Percentiles rank a stretch among this genome's conserved stretches.
phyloP scores from a whole-genome alignment of 1,140 invertebrate genomes.

The Drosophila ogumai region DNA sequence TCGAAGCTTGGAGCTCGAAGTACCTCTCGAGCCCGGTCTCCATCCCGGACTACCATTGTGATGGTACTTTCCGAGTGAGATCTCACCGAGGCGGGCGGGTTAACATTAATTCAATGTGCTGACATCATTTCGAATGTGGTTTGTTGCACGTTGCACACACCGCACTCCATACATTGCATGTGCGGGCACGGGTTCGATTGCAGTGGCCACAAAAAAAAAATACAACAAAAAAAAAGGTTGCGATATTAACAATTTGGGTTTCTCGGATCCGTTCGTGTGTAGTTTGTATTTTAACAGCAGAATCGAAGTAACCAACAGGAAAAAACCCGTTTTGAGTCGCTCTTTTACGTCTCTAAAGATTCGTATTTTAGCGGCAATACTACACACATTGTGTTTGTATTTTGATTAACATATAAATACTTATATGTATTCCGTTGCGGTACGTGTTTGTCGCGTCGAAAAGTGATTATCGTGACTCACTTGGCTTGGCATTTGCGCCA shows the following conservation, averaged over 20 bases:
- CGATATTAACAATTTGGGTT: conserved; percentile 71
- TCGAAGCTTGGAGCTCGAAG: conserved; percentile 2
- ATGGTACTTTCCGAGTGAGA: conserved; percentile 60
- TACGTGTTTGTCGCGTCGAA: conserved; percentile 73
- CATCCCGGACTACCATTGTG: conserved; percentile 60
- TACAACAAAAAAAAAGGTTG: conserved; percentile 39
- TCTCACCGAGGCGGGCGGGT: conserved; percentile 66
- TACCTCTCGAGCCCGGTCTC: conserved; percentile 5
- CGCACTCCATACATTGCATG: conserved; percentile 61
- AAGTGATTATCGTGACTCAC: conserved; percentile 80
- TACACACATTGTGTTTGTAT: conserved; percentile 43
- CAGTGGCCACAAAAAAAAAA: conserved; percentile 47
- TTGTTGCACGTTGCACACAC: conserved; percentile 63
- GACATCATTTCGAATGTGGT: conserved; percentile 77
- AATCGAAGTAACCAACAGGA: conserved; percentile 35
- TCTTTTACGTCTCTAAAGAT: conserved; percentile 39
- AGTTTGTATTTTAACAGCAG: conserved; percentile 41
- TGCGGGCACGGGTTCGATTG: conserved; percentile 74
- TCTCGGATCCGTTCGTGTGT: conserved; percentile 20
- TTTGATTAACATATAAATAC: conserved; percentile 52
- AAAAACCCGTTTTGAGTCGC: conserved; percentile 48
- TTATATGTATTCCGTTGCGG: conserved; percentile 42
- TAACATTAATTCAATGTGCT: conserved; percentile 72
- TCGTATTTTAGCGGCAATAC: conserved; percentile 36
- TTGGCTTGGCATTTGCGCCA: conserved; percentile 77